A percentile compares a stretch with the other conserved stretches of the same genome.
These are phyloP conservation scores for Drosophila kambysellisi DNA, from an alignment of 2,888 invertebrate species.

Conservation along the genomic window DNA sequence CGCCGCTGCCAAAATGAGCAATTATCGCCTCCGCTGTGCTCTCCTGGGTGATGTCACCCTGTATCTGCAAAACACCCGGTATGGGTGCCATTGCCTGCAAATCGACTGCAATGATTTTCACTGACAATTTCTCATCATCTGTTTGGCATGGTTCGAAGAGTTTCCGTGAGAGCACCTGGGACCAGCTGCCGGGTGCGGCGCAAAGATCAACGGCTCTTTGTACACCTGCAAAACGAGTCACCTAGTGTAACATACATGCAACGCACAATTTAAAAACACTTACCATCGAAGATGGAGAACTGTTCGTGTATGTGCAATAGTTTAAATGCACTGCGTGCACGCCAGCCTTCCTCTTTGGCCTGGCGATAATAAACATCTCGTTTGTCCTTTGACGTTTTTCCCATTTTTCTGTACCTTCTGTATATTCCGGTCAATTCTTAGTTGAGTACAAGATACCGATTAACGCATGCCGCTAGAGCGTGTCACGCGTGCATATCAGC, in stretches of 20 bases:
- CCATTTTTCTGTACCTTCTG: constrained; percentile 88
- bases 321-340: constrained; percentile 99
- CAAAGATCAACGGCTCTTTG: constrained; percentile 97
- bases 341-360: constrained; percentile 99
- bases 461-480: not conserved
- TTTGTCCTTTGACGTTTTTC: constrained; percentile 98
- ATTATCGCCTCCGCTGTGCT: constrained; percentile 97
- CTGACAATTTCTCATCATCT: constrained; percentile 85
- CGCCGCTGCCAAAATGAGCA: constrained; percentile 92
- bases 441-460: not conserved
- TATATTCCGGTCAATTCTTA: no score
- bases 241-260: not conserved
- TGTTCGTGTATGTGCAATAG: constrained; percentile 97
- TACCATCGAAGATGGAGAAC: constrained; percentile 94
- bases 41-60: constrained; percentile 98
- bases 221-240: constrained; percentile 87
- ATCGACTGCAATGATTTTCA: constrained; percentile 98
- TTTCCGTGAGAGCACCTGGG: constrained; percentile 96
- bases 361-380: constrained; percentile 98
- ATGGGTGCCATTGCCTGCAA: constrained; percentile 99
- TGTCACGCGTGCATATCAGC: not conserved
- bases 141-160: constrained; percentile 87
- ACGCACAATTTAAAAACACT: constrained; percentile 2
- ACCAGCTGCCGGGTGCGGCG: constrained; percentile 99
- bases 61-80: constrained; percentile 97